Base-by-base conservation (phyloP, 1,140 invertebrate genomes). In the Adelges cooleyi region DNA sequence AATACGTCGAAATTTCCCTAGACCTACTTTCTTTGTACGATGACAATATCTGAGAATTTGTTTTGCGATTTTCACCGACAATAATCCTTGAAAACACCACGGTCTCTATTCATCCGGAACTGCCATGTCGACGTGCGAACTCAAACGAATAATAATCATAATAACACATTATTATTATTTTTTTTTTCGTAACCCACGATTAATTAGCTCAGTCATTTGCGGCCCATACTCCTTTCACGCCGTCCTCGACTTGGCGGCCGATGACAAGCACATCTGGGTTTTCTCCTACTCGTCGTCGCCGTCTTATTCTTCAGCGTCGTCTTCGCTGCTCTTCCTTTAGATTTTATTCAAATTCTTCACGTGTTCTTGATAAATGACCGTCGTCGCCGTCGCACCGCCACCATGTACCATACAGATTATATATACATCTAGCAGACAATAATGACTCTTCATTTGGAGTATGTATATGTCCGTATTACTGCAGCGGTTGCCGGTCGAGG, bases 341-440 rank as follows among this genome's bases (percentile, higher is more conserved):
- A 36, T 33, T 38, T n/a, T 53, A 53, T 53, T 38, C 15, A 53
- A 38, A 53, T 53, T 53, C 25, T 53, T 38, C 29, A 22, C 51
- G 33, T 18, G 33, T 36, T 53, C 20, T 53, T 53, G 51, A 53
- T 53, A 36, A 53, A 53, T 53, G 27, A 36, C 20, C 2, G 9
- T 17, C 40, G 40, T 11, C 40, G 40, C 15, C 11, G 29, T 33
- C 5, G 5, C 29, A 11, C 29, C 29, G 29, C 29, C 29, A 11
- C 8, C 40, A n/a, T 42, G 3, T 15, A 3, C n/a, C 9, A 11
- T 11, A 13, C 33, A 11, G 9, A 11, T n/a, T 4, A 4, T 42
- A 15, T n/a, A n/a, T 42, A 11, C n/a, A 3, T 42, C 9, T 42
- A 42, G 33, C 33, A 11, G 9, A 11, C 40, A 17, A 4, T 42